Percentiles rank a stretch among this genome's conserved stretches.
These are phyloP conservation scores for Pitangus sulphuratus DNA, from an alignment of 2,797 vertebrate genomes.

Conservation along the genomic window DNA sequence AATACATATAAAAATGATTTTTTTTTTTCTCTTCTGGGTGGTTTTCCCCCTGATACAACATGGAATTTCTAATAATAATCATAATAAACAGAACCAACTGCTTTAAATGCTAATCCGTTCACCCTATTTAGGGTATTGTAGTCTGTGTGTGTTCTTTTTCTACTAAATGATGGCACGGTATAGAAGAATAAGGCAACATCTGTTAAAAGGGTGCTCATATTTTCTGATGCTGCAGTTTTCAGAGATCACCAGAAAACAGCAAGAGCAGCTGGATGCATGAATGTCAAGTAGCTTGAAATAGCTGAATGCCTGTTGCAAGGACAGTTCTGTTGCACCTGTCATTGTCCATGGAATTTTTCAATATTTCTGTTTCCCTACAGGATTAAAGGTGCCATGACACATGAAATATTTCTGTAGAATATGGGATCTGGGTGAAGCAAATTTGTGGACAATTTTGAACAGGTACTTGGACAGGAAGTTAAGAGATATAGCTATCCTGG, in stretches of 20 bases:
- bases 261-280: background rate
- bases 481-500: background rate
- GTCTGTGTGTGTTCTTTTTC: background rate
- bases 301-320: background rate
- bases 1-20: background rate
- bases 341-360: background rate
- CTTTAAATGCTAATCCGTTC: background rate
- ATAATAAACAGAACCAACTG: background rate
- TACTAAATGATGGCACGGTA: background rate
- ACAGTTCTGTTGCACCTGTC: background rate
- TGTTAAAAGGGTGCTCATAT: background rate
- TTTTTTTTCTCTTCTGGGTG: background rate
- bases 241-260: background rate
- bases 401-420: background rate
- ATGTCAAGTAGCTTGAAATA: background rate
- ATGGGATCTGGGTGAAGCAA: background rate
- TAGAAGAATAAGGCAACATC: background rate
- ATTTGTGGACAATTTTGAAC: background rate
- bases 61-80: background rate
- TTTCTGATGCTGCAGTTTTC: background rate
- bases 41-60: background rate
- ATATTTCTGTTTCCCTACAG: background rate
- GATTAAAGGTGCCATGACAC: background rate
- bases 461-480: background rate
- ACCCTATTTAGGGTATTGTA: background rate